Evolutionary conservation across 2,888 invertebrate genomes (phyloP).

Genomic region (Phaedon cochleariae): DNA sequence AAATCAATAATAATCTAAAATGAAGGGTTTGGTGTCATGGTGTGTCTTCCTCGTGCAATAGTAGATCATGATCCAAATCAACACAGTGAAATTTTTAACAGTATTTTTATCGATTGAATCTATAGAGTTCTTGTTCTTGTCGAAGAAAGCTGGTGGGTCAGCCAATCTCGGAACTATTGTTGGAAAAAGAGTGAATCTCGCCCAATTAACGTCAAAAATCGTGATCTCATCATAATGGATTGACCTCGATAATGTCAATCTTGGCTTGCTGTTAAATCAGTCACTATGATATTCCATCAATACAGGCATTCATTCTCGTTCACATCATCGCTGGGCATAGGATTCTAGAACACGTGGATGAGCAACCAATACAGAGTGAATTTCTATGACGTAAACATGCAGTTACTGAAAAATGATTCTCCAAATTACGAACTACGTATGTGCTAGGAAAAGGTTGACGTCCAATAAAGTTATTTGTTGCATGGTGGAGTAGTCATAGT

Average conservation of each 20-base stretch:
- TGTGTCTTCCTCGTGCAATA: too few relatives aligned
- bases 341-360: not conserved
- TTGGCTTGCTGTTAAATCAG: conserved; percentile 16
- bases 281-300: conserved; percentile 16
- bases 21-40: too few relatives aligned
- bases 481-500: too few relatives aligned
- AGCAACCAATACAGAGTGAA: not conserved
- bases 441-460: too few relatives aligned
- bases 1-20: too few relatives aligned
- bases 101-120: not conserved
- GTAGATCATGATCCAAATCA: too few relatives aligned
- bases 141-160: conserved; percentile 30
- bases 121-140: conserved; percentile 24
- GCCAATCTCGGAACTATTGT: conserved; percentile 20
- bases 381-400: not conserved
- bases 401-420: too few relatives aligned
- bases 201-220: conserved; percentile 35
- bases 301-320: not conserved
- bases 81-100: too few relatives aligned
- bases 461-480: too few relatives aligned
- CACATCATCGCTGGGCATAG: not conserved
- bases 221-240: conserved; percentile 36
- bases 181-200: conserved; percentile 30
- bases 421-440: too few relatives aligned
- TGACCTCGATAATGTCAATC: conserved; percentile 40